Evolutionary conservation across 2,113 vertebrate genomes (phyloP).

Genomic region (Boleophthalmus pectinirostris): DNA sequence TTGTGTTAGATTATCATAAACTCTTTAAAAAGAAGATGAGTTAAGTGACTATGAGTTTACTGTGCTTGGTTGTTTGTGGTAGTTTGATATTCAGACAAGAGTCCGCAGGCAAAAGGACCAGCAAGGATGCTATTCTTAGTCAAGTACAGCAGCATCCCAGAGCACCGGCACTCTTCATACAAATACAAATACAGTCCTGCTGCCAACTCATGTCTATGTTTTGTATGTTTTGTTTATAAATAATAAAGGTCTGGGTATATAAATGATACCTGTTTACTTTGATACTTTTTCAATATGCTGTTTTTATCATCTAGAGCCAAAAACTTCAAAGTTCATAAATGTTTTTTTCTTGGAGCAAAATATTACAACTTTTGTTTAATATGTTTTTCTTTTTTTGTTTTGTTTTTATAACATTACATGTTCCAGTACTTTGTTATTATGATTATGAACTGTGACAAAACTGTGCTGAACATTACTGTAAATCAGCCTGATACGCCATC

Average conservation of each 20-base stretch:
- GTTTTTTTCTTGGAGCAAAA: too few relatives aligned
- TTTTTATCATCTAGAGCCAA: too few relatives aligned
- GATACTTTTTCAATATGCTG: too few relatives aligned
- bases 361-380: too few relatives aligned
- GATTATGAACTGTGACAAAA: too few relatives aligned
- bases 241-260: neutral
- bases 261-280: neutral
- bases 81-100: slow-evolving; percentile 53
- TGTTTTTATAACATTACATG: too few relatives aligned
- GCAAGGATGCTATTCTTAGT: slow-evolving; percentile 65
- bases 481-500: neutral
- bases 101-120: slow-evolving; percentile 55
- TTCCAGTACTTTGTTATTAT: too few relatives aligned
- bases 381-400: too few relatives aligned
- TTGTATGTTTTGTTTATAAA: neutral
- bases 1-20: neutral
- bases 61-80: neutral
- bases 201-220: neutral
- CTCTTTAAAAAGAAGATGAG: neutral
- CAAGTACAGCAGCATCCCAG: slow-evolving; percentile 40
- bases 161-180: slow-evolving; percentile 23
- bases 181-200: slow-evolving; percentile 19
- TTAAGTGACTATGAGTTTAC: slow-evolving; percentile 15
- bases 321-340: too few relatives aligned
- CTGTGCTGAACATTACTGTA: too few relatives aligned